Conservation (phyloP, 2,797 vertebrate species). For the Peromyscus melanophrys region DNA sequence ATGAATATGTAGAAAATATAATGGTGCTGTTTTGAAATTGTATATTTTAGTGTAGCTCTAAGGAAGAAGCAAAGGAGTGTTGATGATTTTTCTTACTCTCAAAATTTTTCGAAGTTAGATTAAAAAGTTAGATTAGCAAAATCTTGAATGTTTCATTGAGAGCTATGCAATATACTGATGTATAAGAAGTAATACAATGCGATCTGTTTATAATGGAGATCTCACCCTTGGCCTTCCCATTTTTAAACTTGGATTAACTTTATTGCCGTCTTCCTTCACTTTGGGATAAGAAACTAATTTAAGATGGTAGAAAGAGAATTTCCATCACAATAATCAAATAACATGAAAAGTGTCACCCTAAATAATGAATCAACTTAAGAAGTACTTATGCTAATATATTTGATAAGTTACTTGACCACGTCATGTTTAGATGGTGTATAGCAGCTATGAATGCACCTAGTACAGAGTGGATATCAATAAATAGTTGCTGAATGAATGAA, state of each 20-base stretch:
- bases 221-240: slow-evolving; percentile 35
- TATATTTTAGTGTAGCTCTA: slow-evolving; percentile 55
- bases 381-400: slow-evolving; percentile 43
- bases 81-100: background rate
- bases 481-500: slow-evolving; percentile 77
- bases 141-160: slow-evolving; percentile 66
- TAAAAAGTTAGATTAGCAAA: slow-evolving; percentile 74
- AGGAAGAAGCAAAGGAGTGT: slow-evolving; percentile 59
- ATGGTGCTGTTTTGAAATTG: slow-evolving; percentile 57
- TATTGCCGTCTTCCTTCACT: slow-evolving; percentile 51
- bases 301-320: slow-evolving; percentile 52
- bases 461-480: slow-evolving; percentile 72
- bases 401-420: slow-evolving; percentile 60
- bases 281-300: slow-evolving; percentile 59
- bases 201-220: slow-evolving; percentile 59
- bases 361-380: slow-evolving; percentile 57
- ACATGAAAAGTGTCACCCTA: slow-evolving; percentile 47
- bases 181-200: slow-evolving; percentile 59
- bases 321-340: slow-evolving; percentile 60
- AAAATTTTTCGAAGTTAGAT: slow-evolving; percentile 50
- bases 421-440: slow-evolving; percentile 58
- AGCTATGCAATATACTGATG: slow-evolving; percentile 52
- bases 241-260: slow-evolving; percentile 64
- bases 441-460: slow-evolving; percentile 72
- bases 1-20: slow-evolving; percentile 74